phyloP scores from a whole-genome alignment of 2,888 invertebrate species.

The Ditula angustiorana region DNA sequence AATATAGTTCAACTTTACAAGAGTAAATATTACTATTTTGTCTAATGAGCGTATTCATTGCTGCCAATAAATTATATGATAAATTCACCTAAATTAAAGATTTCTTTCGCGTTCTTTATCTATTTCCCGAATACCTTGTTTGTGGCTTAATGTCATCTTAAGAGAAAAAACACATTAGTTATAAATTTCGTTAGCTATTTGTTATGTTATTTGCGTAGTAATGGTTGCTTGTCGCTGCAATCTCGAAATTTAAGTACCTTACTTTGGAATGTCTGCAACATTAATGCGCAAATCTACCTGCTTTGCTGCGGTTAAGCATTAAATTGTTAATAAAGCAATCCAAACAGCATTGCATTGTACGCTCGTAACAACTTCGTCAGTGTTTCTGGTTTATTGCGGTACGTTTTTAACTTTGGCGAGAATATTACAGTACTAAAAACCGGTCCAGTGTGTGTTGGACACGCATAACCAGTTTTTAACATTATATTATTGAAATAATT shows the following conservation, averaged over 20 bases:
- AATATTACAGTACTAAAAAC: neutral
- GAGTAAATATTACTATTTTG: no score
- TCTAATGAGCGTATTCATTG: no score
- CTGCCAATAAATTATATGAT: no score
- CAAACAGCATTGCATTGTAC: constrained; percentile 36
- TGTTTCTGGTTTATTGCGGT: constrained; percentile 5
- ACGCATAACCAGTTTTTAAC: no score
- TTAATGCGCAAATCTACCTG: constrained; percentile 35
- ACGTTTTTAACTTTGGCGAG: constrained; percentile 2
- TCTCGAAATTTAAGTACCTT: constrained; percentile 21
- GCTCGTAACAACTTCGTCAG: constrained; percentile 31
- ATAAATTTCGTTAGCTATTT: constrained; percentile 2
- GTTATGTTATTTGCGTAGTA: constrained; percentile 3
- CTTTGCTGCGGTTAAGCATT: constrained; percentile 25
- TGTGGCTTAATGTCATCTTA: neutral
- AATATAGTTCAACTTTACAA: no score
- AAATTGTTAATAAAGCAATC: constrained; percentile 38
- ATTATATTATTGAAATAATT: no score
- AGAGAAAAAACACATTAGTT: neutral
- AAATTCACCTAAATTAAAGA: neutral
- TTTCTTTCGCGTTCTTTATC: neutral
- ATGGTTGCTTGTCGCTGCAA: constrained; percentile 25
- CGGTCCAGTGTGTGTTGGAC: no score
- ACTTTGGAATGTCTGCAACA: constrained; percentile 25
- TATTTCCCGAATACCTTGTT: neutral